phyloP scores from a whole-genome alignment of 1,140 invertebrate species.

The Goniozus legneri region DNA sequence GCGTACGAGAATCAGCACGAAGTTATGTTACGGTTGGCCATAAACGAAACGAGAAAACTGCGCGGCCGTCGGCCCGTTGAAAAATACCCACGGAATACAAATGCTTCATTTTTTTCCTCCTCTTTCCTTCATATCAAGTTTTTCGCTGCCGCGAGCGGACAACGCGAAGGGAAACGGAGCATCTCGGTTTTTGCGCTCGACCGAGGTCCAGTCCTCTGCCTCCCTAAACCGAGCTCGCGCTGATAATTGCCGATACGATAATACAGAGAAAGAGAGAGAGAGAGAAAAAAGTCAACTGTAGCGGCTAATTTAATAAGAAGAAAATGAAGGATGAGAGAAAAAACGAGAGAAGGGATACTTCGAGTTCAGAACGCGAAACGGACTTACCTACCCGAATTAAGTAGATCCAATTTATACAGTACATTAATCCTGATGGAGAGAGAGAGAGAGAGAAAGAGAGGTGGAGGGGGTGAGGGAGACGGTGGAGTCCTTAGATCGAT shows the following conservation, averaged over 20 bases:
- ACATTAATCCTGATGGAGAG: background rate
- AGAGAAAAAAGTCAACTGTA: background rate
- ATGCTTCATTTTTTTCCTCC: conserved; percentile 41
- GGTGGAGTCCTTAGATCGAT: background rate
- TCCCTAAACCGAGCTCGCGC: background rate
- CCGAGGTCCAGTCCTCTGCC: background rate
- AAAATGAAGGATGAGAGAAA: no score
- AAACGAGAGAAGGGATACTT: no score
- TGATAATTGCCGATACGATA: background rate
- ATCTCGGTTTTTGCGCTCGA: no score
- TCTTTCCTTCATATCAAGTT: no score
- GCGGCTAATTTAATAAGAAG: no score
- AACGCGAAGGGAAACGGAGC: no score
- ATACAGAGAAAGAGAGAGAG: background rate
- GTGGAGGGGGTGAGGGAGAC: no score
- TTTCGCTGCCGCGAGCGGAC: no score
- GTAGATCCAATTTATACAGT: background rate
- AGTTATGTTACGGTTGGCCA: conserved; percentile 46
- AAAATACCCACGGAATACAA: conserved; percentile 51
- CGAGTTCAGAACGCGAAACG: no score
- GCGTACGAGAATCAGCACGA: conserved; percentile 17
- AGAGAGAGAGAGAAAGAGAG: no score
- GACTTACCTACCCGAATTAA: no score
- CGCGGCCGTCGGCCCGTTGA: conserved; percentile 41
- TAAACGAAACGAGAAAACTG: conserved; percentile 52